A percentile compares a stretch with the other conserved stretches of the same genome.
Conservation (phyloP, 1,140 invertebrate genomes). For the Sycophila sp. region DNA sequence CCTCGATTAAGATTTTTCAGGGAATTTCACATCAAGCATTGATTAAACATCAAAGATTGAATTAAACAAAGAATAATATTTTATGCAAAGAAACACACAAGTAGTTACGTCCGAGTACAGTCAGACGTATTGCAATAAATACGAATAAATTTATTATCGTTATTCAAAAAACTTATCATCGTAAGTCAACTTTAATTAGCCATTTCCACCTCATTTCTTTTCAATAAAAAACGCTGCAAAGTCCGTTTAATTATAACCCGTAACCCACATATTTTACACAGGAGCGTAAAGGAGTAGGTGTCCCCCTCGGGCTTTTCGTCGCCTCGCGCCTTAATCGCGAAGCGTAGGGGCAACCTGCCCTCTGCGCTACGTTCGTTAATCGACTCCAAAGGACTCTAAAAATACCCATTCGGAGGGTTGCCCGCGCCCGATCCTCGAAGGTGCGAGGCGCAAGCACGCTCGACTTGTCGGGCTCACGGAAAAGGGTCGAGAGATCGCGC, state of each 20-base stretch:
- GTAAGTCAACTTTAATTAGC: too few relatives aligned
- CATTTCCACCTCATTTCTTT: too few relatives aligned
- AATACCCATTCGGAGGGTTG: slow-evolving; percentile 8
- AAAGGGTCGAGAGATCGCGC: background rate
- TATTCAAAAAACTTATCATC: too few relatives aligned
- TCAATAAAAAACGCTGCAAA: too few relatives aligned
- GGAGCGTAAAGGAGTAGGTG: background rate
- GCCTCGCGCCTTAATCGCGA: background rate
- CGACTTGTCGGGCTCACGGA: background rate
- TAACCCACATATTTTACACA: background rate
- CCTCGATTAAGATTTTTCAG: too few relatives aligned
- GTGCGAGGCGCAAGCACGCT: slow-evolving; percentile 13
- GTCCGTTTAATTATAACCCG: background rate
- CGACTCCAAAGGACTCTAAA: slow-evolving; percentile 20
- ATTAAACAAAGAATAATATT: too few relatives aligned
- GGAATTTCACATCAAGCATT: too few relatives aligned
- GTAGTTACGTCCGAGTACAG: too few relatives aligned
- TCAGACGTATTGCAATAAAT: too few relatives aligned
- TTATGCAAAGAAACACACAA: too few relatives aligned
- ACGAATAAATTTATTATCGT: too few relatives aligned
- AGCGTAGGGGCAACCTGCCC: background rate
- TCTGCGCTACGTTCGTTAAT: background rate
- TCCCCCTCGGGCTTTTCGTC: background rate
- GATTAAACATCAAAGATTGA: too few relatives aligned
- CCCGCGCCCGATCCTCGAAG: background rate